Conservation (phyloP, 2,797 vertebrate species). For the Ammospiza maritima region DNA sequence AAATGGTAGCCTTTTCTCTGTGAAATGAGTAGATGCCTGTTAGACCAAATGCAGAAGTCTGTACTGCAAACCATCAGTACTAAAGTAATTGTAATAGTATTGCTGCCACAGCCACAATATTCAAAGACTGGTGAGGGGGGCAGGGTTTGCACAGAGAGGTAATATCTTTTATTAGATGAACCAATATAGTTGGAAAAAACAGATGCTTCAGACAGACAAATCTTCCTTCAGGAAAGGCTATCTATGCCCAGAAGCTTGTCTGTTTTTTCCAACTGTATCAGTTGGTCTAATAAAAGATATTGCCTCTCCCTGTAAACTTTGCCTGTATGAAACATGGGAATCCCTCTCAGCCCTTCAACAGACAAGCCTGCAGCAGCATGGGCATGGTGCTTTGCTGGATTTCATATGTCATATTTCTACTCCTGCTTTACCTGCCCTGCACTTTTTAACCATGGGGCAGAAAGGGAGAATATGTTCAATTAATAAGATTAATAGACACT, state of each 20-base stretch:
- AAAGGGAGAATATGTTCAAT: background rate
- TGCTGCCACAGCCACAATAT: background rate
- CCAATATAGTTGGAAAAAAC: background rate
- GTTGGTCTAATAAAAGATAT: background rate
- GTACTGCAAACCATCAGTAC: background rate
- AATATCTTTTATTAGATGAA: constrained; percentile 1
- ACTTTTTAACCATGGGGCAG: background rate
- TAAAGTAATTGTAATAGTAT: background rate
- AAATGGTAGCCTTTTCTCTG: background rate
- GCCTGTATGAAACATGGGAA: background rate
- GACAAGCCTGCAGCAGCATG: background rate
- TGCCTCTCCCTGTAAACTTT: background rate
- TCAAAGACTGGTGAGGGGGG: background rate
- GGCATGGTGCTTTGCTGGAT: rapidly evolving
- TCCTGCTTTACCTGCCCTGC: background rate
- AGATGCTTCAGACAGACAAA: background rate
- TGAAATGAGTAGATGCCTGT: background rate
- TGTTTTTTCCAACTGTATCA: constrained; percentile 25
- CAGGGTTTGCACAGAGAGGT: background rate
- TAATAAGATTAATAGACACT: background rate
- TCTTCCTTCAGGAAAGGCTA: background rate
- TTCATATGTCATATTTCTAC: background rate
- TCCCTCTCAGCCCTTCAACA: background rate
- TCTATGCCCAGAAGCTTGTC: background rate
- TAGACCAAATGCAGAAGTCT: background rate